These are phyloP conservation scores for Agriopis leucophaearia DNA, from an alignment of 2,888 invertebrate species.

Conservation along the genomic window DNA sequence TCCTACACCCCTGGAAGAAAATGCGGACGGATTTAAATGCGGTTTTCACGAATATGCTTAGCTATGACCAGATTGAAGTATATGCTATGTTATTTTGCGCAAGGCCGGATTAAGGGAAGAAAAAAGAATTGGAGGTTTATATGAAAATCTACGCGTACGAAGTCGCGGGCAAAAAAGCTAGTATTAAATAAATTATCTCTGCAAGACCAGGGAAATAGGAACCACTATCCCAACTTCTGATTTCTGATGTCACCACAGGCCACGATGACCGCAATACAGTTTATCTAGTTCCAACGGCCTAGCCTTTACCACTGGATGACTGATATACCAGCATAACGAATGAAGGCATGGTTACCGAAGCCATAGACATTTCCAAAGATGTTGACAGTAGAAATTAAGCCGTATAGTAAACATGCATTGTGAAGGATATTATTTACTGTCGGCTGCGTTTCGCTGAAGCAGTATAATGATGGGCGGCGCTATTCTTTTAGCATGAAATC, in stretches of 20 bases:
- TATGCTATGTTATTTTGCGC: no score
- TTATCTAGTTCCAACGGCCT: constrained; percentile 1
- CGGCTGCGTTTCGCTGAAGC: constrained; percentile 20
- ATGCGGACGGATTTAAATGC: no score
- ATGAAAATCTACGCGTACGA: no score
- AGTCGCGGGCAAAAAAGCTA: no score
- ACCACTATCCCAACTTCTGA: background rate
- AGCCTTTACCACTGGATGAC: constrained; percentile 18
- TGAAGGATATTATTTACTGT: constrained; percentile 23
- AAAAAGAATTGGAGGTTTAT: no score
- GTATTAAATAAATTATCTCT: background rate
- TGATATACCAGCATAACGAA: constrained; percentile 14
- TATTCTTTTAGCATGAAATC: constrained; percentile 78
- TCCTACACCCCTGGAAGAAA: no score
- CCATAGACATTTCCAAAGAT: background rate
- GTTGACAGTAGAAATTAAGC: constrained; percentile 1
- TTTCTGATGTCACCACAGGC: constrained; percentile 7
- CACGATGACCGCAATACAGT: constrained; percentile 11
- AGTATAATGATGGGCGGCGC: constrained; percentile 24
- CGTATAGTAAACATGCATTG: constrained; percentile 34
- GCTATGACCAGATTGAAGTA: no score
- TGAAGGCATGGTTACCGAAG: background rate
- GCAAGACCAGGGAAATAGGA: background rate
- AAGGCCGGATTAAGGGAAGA: no score
- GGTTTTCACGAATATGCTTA: no score